Percentiles rank a stretch among this genome's conserved stretches.
These are phyloP conservation scores for Spondyliosoma cantharus DNA, from an alignment of 2,797 vertebrate species.

Conservation along the genomic window DNA sequence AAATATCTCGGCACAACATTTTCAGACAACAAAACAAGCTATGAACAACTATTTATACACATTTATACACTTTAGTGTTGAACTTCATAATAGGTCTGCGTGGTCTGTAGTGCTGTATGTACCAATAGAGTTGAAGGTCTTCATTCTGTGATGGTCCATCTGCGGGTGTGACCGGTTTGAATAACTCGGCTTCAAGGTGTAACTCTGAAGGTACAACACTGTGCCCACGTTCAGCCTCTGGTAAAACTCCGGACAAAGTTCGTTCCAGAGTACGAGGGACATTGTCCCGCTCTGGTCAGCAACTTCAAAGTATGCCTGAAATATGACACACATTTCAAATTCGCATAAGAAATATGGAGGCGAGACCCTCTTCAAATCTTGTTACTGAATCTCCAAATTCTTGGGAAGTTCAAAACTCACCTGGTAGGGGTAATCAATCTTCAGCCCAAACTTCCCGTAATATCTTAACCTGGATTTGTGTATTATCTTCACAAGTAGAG, in stretches of 20 bases:
- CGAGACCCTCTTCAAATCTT: not conserved
- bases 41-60: not conserved
- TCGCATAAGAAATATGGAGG: not conserved
- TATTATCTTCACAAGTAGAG: conserved; percentile 91
- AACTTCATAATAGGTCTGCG: not conserved
- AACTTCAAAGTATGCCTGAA: conserved; percentile 93
- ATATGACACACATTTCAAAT: conserved; percentile 16
- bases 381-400: not conserved
- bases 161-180: conserved; percentile 86
- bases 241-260: conserved; percentile 92
- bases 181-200: conserved; percentile 88
- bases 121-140: conserved; percentile 88
- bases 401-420: conserved; percentile 73
- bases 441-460: conserved; percentile 90
- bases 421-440: conserved; percentile 89
- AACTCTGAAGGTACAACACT: conserved; percentile 90
- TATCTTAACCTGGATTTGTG: conserved; percentile 91
- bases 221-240: conserved; percentile 87
- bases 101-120: conserved; percentile 57
- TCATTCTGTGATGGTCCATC: conserved; percentile 86
- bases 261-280: conserved; percentile 94
- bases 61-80: too few species aligned
- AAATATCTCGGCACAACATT: not conserved
- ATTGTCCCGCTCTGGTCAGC: conserved; percentile 92
- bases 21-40: not conserved